A percentile compares a stretch with the other conserved stretches of the same genome.
phyloP scores from a whole-genome alignment of 2,113 vertebrate species.

The Barnardius zonarius region DNA sequence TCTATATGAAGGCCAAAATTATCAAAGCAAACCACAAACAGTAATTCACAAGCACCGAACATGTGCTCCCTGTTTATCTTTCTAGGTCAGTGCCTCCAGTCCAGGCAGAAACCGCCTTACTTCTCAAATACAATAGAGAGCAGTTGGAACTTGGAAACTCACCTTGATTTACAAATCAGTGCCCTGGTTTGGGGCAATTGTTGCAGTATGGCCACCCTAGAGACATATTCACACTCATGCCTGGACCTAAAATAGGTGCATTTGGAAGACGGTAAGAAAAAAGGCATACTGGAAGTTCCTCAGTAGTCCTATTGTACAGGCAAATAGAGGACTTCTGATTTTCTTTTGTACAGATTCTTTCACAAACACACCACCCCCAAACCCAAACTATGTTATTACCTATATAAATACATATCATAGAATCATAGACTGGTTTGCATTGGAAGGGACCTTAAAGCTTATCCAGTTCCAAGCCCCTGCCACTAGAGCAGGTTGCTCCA shows the following conservation, averaged over 20 bases:
- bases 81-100: background rate
- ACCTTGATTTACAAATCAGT: background rate
- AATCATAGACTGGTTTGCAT: background rate
- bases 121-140: background rate
- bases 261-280: background rate
- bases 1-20: slow-evolving; percentile 44
- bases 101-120: background rate
- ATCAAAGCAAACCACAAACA: slow-evolving; percentile 58
- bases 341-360: background rate
- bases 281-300: background rate
- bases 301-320: background rate
- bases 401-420: background rate
- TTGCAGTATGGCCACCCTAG: background rate
- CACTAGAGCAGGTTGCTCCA: background rate
- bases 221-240: background rate
- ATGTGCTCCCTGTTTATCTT: slow-evolving; percentile 38
- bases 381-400: background rate
- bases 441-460: background rate
- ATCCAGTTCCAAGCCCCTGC: background rate
- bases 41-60: slow-evolving; percentile 12
- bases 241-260: background rate
- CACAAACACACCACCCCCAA: background rate
- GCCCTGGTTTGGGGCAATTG: background rate
- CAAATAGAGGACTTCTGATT: background rate
- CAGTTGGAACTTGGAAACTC: background rate